Percentiles rank a stretch among this genome's conserved stretches.
Evolutionary conservation across 2,888 invertebrate genomes (phyloP).

Genomic region (Julus scanicus): DNA sequence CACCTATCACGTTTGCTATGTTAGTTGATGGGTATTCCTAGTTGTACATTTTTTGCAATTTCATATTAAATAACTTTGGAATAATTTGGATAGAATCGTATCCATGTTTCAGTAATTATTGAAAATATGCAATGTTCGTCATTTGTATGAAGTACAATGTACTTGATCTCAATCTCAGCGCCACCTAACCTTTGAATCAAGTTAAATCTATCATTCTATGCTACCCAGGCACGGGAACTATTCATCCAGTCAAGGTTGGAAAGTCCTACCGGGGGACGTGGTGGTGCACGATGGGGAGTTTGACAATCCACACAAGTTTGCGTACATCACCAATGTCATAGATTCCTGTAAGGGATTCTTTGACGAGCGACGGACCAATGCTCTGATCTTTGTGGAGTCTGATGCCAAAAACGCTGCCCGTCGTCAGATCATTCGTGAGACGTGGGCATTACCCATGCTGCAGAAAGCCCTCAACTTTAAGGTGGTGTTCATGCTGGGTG

Average conservation of each 20-base stretch:
- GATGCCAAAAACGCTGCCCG: constrained; percentile 59
- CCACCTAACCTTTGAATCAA: no score
- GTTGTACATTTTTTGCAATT: no score
- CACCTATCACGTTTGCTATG: no score
- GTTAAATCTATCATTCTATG: neutral
- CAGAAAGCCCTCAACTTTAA: constrained; percentile 60
- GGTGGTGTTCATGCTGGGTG: constrained; percentile 60
- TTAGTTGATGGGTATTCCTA: no score
- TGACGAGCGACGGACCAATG: constrained; percentile 44
- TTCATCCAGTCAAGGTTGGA: constrained; percentile 48
- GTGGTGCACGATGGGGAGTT: constrained; percentile 58
- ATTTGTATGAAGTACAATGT: no score
- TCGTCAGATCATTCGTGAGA: constrained; percentile 61
- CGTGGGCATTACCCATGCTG: constrained; percentile 61
- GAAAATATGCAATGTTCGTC: no score
- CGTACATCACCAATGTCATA: constrained; percentile 57
- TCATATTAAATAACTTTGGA: no score
- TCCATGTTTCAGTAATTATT: no score
- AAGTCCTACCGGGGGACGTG: constrained; percentile 56
- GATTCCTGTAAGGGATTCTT: constrained; percentile 58
- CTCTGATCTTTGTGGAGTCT: constrained; percentile 61
- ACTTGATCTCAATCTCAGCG: no score
- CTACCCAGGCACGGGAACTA: neutral
- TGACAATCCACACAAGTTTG: constrained; percentile 58
- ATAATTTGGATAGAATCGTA: no score